Percentiles rank a stretch among this genome's conserved stretches.
These are phyloP conservation scores for Rattus rattus DNA, from an alignment of 2,113 vertebrate genomes.

Conservation along the genomic window DNA sequence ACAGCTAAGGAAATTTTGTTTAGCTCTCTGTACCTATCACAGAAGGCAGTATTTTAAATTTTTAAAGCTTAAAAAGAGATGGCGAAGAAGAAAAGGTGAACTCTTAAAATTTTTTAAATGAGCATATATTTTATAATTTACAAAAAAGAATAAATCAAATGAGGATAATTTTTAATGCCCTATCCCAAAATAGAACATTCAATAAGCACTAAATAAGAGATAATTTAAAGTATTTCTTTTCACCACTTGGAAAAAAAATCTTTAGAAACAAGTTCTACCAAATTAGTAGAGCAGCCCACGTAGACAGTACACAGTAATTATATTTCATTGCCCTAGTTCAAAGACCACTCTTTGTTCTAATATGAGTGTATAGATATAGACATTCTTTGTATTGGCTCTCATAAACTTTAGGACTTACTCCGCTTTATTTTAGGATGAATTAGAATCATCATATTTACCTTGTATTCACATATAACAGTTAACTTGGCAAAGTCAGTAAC, in stretches of 20 bases:
- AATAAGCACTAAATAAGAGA: neutral
- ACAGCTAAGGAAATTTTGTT: neutral
- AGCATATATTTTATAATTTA: neutral
- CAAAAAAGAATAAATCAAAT: neutral
- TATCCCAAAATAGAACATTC: neutral
- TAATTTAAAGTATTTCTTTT: neutral
- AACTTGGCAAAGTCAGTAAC: neutral
- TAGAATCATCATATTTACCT: neutral
- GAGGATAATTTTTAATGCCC: constrained; percentile 12
- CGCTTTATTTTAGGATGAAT: constrained; percentile 8
- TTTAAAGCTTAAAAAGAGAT: neutral
- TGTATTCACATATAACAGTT: constrained; percentile 7
- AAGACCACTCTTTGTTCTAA: neutral
- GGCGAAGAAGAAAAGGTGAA: neutral
- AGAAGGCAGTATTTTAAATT: neutral
- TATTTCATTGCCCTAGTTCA: neutral
- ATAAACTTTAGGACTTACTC: neutral
- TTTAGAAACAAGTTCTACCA: neutral
- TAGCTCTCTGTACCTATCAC: neutral
- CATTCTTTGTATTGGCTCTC: neutral
- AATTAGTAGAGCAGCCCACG: neutral
- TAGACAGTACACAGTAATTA: neutral
- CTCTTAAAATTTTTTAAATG: constrained; percentile 35
- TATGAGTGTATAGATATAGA: neutral
- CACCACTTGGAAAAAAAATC: neutral